Evolutionary conservation across 30 jellyfish, hydroid and myxozoan species (phyloP), one percentile per base, ranked within the genome.

Genomic region (Pseudorhiza aurosa): DNA sequence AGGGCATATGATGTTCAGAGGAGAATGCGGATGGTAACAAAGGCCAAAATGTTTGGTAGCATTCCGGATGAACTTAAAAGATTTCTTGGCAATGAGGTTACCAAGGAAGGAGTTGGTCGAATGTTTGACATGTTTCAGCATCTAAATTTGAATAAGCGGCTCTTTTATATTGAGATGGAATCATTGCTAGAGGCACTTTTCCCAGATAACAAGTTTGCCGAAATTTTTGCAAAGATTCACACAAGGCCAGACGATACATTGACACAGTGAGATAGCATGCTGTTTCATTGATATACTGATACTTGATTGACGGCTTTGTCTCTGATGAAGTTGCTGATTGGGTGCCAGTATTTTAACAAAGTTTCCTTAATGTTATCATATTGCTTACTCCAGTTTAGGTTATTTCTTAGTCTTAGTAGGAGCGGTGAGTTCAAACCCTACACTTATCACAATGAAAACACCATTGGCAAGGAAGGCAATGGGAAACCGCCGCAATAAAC

Each of bases 41-140:
- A 79, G 59, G 98, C 98, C 1, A 92, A 83, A 77, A 92, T 84
- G 95, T 46, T 92, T 62, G 98, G 98, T 28, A 85, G 96, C 72
- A 85, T 92, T 22, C 98, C 98, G 53, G 99, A 87, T 81, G 99
- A 93, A 4, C 58, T 93, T 11, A 83, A 85, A 57, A 45, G 99
- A 65, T 93, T 93, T 55, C 91, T 93, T 27, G 99, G 99, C 29
- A 71, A 95, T 18, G 99, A 93, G 63, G 96, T 83, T 12, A 81
- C 93, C 9, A 81, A 95, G 27, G 99, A 93, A 45, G 99, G 99
- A 25, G 97, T 83, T 11, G 87, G 87, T 39, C 80, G 98, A 57
- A 80, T 93, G 94, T 93, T 93, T 50, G 89, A 93, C 69, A 75
- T 93, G 90, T 77, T 93, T 49, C 98, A 93, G 83, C 96, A 85